These are phyloP conservation scores for Archips crataeganus DNA, from an alignment of 2,888 invertebrate genomes.

Conservation along the genomic window DNA sequence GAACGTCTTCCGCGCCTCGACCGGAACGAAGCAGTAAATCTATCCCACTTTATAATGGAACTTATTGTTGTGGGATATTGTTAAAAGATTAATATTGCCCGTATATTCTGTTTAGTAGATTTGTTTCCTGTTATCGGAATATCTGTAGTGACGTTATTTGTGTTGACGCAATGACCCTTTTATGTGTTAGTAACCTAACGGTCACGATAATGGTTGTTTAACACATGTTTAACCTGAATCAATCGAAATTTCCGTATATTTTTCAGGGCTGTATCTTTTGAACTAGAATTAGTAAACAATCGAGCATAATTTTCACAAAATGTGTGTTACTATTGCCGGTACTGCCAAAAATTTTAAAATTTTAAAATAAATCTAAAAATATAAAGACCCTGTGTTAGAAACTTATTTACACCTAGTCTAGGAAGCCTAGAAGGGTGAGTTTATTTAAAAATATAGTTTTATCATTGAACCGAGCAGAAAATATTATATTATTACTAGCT, in stretches of 20 bases:
- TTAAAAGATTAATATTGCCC: slow-evolving; percentile 31
- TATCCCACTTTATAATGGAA: slow-evolving; percentile 37
- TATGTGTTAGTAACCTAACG: not conserved
- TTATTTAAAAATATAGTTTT: not conserved
- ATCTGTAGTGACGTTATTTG: not conserved
- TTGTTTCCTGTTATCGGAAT: slow-evolving; percentile 12
- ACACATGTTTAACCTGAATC: not conserved
- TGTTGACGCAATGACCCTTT: not conserved
- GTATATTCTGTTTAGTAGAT: slow-evolving; percentile 12
- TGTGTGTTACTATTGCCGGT: too few species aligned
- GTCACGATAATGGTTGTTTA: not conserved
- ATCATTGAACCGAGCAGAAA: not conserved
- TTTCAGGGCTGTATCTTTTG: too few species aligned
- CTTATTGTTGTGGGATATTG: slow-evolving; percentile 33
- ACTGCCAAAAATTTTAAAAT: too few species aligned
- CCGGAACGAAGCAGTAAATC: slow-evolving; percentile 28
- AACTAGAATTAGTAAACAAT: too few species aligned
- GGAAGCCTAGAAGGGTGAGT: too few species aligned
- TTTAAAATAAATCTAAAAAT: too few species aligned
- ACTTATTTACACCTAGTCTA: too few species aligned
- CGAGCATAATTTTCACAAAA: too few species aligned
- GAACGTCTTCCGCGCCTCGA: slow-evolving; percentile 8
- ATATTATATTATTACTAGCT: slow-evolving; percentile 7
- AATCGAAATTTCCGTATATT: not conserved
- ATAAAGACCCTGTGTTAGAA: too few species aligned